Evolutionary conservation across 2,113 vertebrate genomes (phyloP), one percentile per base, ranked within the genome.

Genomic region (Prochilodus magdalenae): DNA sequence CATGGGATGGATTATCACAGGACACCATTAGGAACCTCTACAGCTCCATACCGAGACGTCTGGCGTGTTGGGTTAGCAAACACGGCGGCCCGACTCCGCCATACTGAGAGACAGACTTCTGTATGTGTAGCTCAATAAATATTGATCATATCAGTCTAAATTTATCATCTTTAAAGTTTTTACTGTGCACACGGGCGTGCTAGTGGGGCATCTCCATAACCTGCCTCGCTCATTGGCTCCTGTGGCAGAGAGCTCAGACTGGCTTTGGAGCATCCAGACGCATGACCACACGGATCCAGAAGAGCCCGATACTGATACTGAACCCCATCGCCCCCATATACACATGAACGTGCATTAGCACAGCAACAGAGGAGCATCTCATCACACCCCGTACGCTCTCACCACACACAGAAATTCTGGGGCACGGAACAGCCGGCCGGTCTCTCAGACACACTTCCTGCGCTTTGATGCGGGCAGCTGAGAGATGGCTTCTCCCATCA

Each of bases 381-480:
- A 60, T 60, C 65, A 22, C 53, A 51, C 15, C 20, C 33, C 73
- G 18, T 8, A 53, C 51, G 30, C 73, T 20, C 49, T 92, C 88
- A 86, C 86, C 51, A 66, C 66, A 69, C 77, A 76, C 66, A 53
- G 55, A 75, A 65, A 75, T 86, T 90, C 91, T 59, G 89, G 92
- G 89, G 91, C 92, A 89, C n/a, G 60, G 86, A 91, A 87, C 69
- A 84, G 85, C 78, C 73, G 87, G 89, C 89, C 91, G 73, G 93
- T 91, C 89, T 89, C 88, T 91, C 87, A 91, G 91, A 94, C 93
- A 93, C 91, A 94, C 93, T 93, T 95, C 93, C 93, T 94, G 91
- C 91, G 85, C 92, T 94, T 94, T 95, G 94, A 95, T 93, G 93
- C 91, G 86, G 91, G 91, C 91, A 92, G 91, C 65, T 76, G 90